Conservation (phyloP, 2,888 invertebrate genomes). For the Drosophila quinaria region DNA sequence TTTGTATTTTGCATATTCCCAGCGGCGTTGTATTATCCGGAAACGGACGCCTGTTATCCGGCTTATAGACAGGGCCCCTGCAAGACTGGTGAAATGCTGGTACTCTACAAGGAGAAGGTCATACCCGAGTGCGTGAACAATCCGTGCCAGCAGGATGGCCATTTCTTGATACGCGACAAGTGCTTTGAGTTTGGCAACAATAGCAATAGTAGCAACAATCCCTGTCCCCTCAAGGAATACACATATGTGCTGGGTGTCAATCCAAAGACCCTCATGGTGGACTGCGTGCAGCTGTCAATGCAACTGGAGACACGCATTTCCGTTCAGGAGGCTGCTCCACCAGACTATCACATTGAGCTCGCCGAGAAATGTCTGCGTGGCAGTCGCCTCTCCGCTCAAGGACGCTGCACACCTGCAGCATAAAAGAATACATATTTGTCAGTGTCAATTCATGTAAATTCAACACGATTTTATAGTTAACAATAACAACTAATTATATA, state of each 20-base stretch:
- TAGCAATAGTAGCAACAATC: conserved; percentile 74
- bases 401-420: conserved; percentile 62
- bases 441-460: conserved; percentile 2
- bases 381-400: conserved; percentile 70
- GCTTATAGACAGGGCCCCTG: conserved; percentile 90
- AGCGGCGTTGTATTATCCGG: conserved; percentile 87
- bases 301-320: conserved; percentile 82
- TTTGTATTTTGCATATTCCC: conserved; percentile 3
- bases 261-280: conserved; percentile 87
- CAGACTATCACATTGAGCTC: conserved; percentile 63
- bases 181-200: conserved; percentile 79
- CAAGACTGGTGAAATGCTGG: conserved; percentile 86
- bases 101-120: conserved; percentile 86
- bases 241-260: conserved; percentile 88
- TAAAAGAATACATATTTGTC: conserved; percentile 6
- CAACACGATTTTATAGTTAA: conserved; percentile 20
- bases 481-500: conserved; percentile 30
- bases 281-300: conserved; percentile 86
- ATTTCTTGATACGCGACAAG: conserved; percentile 84
- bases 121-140: conserved; percentile 88
- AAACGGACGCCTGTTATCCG: conserved; percentile 88
- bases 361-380: conserved; percentile 79
- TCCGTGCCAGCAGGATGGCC: conserved; percentile 87
- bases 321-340: conserved; percentile 31
- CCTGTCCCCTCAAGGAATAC: conserved; percentile 78